Evolutionary conservation across 2,888 invertebrate genomes (phyloP).

Genomic region (Nemapogon koenigi): DNA sequence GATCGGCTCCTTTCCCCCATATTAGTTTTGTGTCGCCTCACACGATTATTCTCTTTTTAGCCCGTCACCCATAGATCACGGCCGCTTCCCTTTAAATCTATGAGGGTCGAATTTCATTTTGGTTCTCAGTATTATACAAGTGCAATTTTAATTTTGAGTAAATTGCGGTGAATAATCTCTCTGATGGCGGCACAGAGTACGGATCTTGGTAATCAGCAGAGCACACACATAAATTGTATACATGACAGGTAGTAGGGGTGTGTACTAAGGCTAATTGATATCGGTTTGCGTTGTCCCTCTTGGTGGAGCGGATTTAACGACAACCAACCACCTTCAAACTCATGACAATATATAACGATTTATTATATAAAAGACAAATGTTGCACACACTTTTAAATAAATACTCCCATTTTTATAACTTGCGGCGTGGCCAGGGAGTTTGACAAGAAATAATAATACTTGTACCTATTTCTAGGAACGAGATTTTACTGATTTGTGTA

Average conservation of each 20-base stretch:
- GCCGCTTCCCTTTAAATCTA: no score
- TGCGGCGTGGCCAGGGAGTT: no score
- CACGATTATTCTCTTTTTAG: conserved; percentile 9
- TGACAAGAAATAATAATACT: no score
- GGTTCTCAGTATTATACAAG: background rate
- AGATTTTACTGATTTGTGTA: no score
- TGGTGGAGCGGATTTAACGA: conserved; percentile 2
- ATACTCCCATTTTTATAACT: no score
- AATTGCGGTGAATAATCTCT: no score
- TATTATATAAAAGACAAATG: no score
- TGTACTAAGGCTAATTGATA: conserved; percentile 48
- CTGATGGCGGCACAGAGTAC: no score
- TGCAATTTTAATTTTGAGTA: conserved; percentile 1
- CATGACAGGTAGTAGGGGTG: conserved; percentile 21
- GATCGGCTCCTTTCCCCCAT: conserved; percentile 19
- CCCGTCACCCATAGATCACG: conserved; percentile 4
- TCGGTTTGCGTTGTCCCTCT: conserved; percentile 24
- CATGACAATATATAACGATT: no score
- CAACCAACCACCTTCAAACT: background rate
- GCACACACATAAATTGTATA: conserved; percentile 35
- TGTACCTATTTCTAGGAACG: no score
- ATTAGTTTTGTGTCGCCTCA: conserved; percentile 14
- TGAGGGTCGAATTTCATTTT: no score
- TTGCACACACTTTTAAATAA: no score
- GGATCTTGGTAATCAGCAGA: conserved; percentile 22